Evolutionary conservation across 2,113 vertebrate genomes (phyloP), one percentile per base, ranked within the genome.

Genomic region (Calypte anna): DNA sequence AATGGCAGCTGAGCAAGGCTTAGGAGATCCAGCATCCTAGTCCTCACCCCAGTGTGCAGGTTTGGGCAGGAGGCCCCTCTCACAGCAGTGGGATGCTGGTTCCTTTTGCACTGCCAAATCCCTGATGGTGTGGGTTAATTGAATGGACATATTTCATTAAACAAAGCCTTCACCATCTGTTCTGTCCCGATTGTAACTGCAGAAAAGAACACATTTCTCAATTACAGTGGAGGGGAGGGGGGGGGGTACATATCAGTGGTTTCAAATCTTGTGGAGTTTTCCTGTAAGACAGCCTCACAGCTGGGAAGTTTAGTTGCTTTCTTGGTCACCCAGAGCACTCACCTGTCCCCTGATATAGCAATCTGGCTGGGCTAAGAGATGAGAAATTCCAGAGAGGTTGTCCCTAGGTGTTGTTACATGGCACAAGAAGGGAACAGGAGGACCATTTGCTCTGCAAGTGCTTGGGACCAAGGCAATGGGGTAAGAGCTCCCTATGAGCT

Each of bases 121-220:
- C 96, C 96, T 80, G 61, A 36, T 69, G 96, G 88, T 28, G 12
- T 85, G 64, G 91, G 93, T 97, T 98, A 97, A 98, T 97, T 94
- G 95, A 97, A 98, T 82, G 96, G 97, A 98, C 95, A 96, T 98
- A 97, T 98, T 98, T 98, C 96, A 98, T 98, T 98, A 97, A 97
- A 97, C 96, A 98, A 96, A 91, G 88, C 88, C 90, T 91, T 94
- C 1, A 2, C 97, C 98, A 98, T 98, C 97, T 98, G 97, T 96
- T 97, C 69, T 3, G 1, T 93, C 89, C 95, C 93, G 93, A 95
- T 97, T 97, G 95, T 74, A 92, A 95, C 95, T 94, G 93, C 91
- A 93, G 83, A 70, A 91, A 96, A 87, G 82, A 96, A 95, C 90
- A 75, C 88, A 89, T 95, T 97, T 97, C 95, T 97, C 96, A 96